phyloP scores from a whole-genome alignment of 2,888 invertebrate species.

The Tenthredo amoena region DNA sequence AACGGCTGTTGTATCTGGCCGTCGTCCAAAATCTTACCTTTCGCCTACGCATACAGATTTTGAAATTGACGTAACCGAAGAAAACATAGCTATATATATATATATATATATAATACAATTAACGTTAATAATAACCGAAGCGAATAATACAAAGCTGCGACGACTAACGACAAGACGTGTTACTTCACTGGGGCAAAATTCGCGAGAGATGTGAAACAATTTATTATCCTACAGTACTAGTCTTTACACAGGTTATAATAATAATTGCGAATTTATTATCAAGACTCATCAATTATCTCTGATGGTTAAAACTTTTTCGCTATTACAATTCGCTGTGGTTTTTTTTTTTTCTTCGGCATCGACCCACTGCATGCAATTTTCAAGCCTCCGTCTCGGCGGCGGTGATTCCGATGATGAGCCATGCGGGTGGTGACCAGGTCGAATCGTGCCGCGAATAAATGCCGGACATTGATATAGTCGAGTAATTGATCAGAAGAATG shows the following conservation, averaged over 20 bases:
- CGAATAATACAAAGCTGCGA: background rate
- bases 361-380: background rate
- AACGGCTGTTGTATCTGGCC: background rate
- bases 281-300: background rate
- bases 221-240: background rate
- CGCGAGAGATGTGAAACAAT: background rate
- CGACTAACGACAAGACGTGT: background rate
- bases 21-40: conserved; percentile 17
- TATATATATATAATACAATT: too few relatives aligned
- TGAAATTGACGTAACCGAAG: background rate
- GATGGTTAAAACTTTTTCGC: background rate
- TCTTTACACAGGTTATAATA: background rate
- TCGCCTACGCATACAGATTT: background rate
- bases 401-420: background rate
- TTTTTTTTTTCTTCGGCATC: background rate
- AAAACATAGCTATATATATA: background rate
- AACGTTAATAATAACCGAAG: conserved; percentile 1
- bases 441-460: background rate
- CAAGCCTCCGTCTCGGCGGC: background rate
- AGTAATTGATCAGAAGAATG: background rate
- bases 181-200: background rate
- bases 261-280: background rate
- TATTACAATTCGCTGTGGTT: background rate
- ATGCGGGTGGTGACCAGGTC: background rate
- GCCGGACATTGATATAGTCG: background rate